phyloP scores from a whole-genome alignment of 1,140 invertebrate genomes.

The Battus philenor region DNA sequence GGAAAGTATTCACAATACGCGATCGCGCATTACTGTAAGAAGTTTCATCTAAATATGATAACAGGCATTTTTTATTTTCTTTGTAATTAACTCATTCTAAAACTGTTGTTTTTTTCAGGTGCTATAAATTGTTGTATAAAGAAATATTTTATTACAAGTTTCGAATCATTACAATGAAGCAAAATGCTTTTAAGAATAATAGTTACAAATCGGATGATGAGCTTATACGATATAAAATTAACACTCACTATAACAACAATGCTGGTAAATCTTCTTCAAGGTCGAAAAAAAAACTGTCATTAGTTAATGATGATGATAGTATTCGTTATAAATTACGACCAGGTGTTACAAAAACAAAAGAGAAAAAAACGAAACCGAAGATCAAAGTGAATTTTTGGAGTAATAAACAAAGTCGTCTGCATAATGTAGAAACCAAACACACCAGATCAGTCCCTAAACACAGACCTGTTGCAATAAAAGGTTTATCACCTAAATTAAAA shows the following conservation, averaged over 20 bases:
- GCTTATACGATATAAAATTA: constrained; percentile 57
- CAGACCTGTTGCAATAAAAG: no score
- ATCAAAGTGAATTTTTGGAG: constrained; percentile 72
- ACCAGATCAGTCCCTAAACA: constrained; percentile 34
- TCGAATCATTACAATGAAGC: constrained; percentile 48
- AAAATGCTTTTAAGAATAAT: constrained; percentile 36
- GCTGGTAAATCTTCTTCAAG: constrained; percentile 24
- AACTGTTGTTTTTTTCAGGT: no score
- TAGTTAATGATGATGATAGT: constrained; percentile 49
- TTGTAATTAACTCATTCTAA: no score
- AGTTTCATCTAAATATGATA: no score
- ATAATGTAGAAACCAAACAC: constrained; percentile 34
- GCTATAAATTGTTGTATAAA: no score
- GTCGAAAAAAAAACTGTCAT: constrained; percentile 26
- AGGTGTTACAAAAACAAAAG: constrained; percentile 34
- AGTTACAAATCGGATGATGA: constrained; percentile 60
- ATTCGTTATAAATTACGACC: constrained; percentile 58
- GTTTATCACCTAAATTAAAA: constrained; percentile 38
- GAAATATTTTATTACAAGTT: no score
- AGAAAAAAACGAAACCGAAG: constrained; percentile 52
- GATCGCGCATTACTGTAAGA: no score
- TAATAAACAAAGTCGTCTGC: constrained; percentile 45
- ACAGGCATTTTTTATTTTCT: no score
- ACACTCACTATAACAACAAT: constrained; percentile 42
- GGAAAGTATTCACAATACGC: no score